Evolutionary conservation across 1,140 invertebrate genomes (phyloP), one percentile per base, ranked within the genome.

Genomic region (Caenorhabditis briggsae): DNA sequence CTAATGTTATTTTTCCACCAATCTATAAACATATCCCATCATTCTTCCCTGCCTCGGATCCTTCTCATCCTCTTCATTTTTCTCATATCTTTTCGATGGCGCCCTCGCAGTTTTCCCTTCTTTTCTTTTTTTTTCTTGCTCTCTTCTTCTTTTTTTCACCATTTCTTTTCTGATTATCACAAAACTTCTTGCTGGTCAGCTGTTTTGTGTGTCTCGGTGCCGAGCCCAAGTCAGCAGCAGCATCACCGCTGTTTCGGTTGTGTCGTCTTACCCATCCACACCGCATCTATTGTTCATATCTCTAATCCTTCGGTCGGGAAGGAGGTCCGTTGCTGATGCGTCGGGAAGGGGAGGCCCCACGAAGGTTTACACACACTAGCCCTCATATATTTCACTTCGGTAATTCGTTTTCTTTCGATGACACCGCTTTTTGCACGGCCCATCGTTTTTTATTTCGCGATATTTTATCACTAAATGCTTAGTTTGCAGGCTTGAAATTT

Each of bases 401-500:
- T 78, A 78, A 78, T 78, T 78, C 70, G 70, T 78, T 78, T 78
- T 78, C 70, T 78, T 78, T 78, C 70, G n/a, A 78, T 78, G 70
- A 78, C 46, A 78, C 70, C 70, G 70, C 70, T 78, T 78, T 78
- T 78, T 78, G 25, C 23, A 11, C 50, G 12, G 46, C 46, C 12
- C 33, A 18, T 20, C 65, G 8, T 25, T 43, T 70, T 25, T 25
- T 16, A 46, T 46, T n/a, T 70, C 33, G 61, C 64, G 8, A n/a
- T 14, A 25, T 46, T 18, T 46, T 70, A 43, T 70, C 59, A 61
- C 59, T 61, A 5, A 2, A n/a, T n/a, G 20, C n/a, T n/a, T 2
- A 58, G 8, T 20, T n/a, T 14, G 16, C 50, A 0, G 11, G 9
- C 11, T 53, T 53, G 12, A 53, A 53, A 14, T 53, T 53, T 53